phyloP scores from a whole-genome alignment of 2,888 invertebrate species.

The Lobophora halterata region DNA sequence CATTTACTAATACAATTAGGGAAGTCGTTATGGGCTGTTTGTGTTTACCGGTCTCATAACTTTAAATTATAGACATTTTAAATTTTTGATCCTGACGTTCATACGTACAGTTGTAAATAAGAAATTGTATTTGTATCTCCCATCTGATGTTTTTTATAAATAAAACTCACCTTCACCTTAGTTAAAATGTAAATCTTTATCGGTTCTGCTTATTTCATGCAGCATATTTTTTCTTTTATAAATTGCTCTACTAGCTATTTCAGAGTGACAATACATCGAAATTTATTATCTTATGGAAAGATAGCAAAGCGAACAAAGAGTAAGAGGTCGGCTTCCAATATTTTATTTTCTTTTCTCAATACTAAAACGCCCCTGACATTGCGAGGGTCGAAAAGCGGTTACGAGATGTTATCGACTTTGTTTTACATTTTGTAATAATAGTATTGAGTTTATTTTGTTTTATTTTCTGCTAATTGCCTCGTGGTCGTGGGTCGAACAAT shows the following conservation, averaged over 20 bases:
- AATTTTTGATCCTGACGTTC: conserved; percentile 25
- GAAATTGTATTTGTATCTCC: too few species aligned
- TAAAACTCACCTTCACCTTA: too few species aligned
- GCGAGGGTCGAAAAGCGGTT: conserved; percentile 49
- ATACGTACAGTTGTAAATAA: too few species aligned
- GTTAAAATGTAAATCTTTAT: too few species aligned
- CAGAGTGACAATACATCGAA: conserved; percentile 6
- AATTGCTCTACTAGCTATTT: not conserved
- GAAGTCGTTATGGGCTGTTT: conserved; percentile 12
- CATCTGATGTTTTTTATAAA: too few species aligned
- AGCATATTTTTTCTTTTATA: too few species aligned
- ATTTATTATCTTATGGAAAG: conserved; percentile 18
- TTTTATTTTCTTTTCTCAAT: conserved; percentile 54
- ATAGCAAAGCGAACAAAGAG: conserved; percentile 22
- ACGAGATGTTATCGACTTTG: conserved; percentile 58
- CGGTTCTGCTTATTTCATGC: too few species aligned
- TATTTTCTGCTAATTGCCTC: conserved; percentile 55
- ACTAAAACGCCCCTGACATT: conserved; percentile 54
- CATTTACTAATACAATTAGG: conserved; percentile 8
- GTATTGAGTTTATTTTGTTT: conserved; percentile 48
- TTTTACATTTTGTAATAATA: conserved; percentile 57
- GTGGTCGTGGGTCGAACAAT: conserved; percentile 51
- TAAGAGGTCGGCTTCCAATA: conserved; percentile 30
- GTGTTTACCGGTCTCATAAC: conserved; percentile 16
- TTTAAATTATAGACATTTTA: conserved; percentile 22